Base-by-base conservation (phyloP, 2,113 vertebrate species). In the Hippopotamus amphibius region DNA sequence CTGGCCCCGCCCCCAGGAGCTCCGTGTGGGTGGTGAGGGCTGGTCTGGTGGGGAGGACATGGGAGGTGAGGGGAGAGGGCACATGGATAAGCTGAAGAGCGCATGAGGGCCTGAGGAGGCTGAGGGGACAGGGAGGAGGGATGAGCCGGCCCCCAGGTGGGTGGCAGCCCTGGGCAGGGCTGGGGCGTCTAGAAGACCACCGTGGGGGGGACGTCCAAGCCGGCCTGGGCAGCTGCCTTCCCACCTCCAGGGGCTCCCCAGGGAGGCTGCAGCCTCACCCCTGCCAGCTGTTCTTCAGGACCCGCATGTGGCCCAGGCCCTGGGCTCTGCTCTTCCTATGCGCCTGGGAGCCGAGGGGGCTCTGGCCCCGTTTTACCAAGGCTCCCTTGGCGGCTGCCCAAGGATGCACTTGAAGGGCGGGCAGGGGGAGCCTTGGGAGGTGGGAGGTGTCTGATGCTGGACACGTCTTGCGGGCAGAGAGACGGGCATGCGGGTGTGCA, bases 51-150 rank as follows among this genome's bases (percentile, higher is more conserved):
- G 82, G 71, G 30, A 48, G 14, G 33, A 28, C 48, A 1, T 1
- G 11, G 41, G 65, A 37, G 53, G 50, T 16, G 63, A 1, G 28
- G 63, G 26, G 17, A 30, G 68, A 0, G 2, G 43, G 19, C 22
- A 33, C 24, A 11, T 24, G 24, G 57, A 37, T 30, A 17, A 17
- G 37, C 12, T 2, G 3, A n/a, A 43, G 10, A 50, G 57, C 22
- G 3, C 2, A 0, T 0, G 30, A 50, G 14, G 30, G 28, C 41
- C 33, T 7, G 3, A 43, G 53, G 10, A 14, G 28, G 37, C 19
- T 2, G 15, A 10, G 26, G 37, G 1, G 37, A 37, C 80, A 82
- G 80, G 37, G 41, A 30, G 80, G 24, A 1, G 9, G 37, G 10
- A 3, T 0, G 5, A 3, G 5, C 16, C 57, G 5, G 80, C 57